These are phyloP conservation scores for Pipistrellus pipistrellus DNA, from an alignment of 2,797 vertebrate genomes.

Conservation along the genomic window DNA sequence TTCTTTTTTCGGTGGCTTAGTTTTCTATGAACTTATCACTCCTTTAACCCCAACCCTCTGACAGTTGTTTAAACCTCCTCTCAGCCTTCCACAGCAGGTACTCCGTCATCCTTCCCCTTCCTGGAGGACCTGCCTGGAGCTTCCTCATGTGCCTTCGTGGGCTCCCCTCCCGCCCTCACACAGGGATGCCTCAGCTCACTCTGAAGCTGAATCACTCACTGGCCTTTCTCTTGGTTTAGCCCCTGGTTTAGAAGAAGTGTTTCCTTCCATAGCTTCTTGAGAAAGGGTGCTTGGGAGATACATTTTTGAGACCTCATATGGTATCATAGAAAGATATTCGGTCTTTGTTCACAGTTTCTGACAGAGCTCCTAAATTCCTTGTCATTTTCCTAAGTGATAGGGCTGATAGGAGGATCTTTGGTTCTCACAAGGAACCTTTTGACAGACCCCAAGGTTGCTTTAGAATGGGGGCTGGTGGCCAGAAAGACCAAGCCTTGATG, in stretches of 20 bases:
- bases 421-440: neutral
- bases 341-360: neutral
- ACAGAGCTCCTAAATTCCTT: neutral
- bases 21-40: constrained; percentile 7
- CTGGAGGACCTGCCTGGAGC: neutral
- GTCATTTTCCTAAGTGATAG: neutral
- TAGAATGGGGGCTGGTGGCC: neutral
- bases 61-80: neutral
- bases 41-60: neutral
- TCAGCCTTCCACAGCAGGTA: neutral
- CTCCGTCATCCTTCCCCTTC: neutral
- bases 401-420: neutral
- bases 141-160: neutral
- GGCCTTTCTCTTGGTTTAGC: neutral
- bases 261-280: neutral
- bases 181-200: neutral
- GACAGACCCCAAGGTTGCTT: neutral
- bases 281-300: neutral
- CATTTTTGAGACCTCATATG: neutral
- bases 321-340: neutral
- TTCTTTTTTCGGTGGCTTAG: neutral
- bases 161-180: neutral
- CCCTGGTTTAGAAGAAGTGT: neutral
- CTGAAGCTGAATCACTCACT: neutral
- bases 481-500: neutral